Evolutionary conservation across 2,113 vertebrate species (phyloP).

Genomic region (Upupa epops): DNA sequence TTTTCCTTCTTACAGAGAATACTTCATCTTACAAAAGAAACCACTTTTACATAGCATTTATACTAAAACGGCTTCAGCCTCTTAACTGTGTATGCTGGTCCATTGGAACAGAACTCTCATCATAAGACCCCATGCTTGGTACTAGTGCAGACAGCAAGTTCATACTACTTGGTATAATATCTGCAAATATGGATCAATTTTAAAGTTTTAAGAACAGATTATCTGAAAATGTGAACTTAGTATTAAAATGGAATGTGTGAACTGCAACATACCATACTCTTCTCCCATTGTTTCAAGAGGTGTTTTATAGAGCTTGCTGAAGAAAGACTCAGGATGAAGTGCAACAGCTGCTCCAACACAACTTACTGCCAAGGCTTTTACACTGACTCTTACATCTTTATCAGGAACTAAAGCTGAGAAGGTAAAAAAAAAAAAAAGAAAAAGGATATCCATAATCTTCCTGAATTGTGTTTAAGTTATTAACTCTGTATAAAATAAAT

Average conservation of each 20-base stretch:
- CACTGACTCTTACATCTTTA: slow-evolving; percentile 93
- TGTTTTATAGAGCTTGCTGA: slow-evolving; percentile 88
- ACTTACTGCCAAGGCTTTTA: slow-evolving; percentile 94
- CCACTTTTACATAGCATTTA: neutral
- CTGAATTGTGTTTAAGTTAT: neutral
- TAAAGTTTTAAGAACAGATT: neutral
- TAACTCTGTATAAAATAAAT: neutral
- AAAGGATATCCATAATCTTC: neutral
- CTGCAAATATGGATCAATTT: neutral
- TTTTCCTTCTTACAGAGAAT: too few relatives aligned
- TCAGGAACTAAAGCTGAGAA: slow-evolving; percentile 87
- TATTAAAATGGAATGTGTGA: neutral
- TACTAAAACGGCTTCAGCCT: neutral
- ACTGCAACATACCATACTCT: slow-evolving; percentile 74
- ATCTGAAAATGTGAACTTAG: neutral
- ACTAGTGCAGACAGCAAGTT: accelerated
- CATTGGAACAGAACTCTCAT: neutral
- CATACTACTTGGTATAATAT: neutral
- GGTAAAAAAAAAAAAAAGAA: neutral
- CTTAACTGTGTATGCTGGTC: neutral
- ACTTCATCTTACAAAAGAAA: neutral
- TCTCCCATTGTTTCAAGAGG: slow-evolving; percentile 80
- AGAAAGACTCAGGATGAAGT: slow-evolving; percentile 91
- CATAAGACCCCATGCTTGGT: accelerated
- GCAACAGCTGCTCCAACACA: slow-evolving; percentile 90